Base-by-base conservation (phyloP, 2,113 vertebrate genomes). In the Perognathus longimembris region DNA sequence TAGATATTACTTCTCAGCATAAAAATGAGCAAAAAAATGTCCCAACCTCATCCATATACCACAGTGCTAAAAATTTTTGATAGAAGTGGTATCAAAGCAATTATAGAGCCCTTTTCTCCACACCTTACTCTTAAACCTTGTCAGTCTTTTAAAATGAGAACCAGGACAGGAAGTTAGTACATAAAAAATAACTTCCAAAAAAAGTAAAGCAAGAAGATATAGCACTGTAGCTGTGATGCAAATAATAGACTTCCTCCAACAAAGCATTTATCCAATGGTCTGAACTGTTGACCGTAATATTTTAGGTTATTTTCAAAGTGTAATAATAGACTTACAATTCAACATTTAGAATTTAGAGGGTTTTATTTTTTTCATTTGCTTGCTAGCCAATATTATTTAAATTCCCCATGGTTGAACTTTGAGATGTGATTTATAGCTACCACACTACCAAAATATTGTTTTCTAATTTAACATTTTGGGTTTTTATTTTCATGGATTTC, bases 161-260 rank as follows among this genome's bases (percentile, higher is more conserved):
- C 18, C 69, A 21, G 20, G 5, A 7, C 85, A 3, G 67, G 10
- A 1, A 4, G 36, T 11, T 59, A 57, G 42, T 21, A 75, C 57
- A 30, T 76, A 76, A 75, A 79, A 75, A 73, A 9, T 77, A 59
- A 73, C 57, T 92, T 93, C 79, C 83, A 92, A 57, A 86, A 92
- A 30, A 21, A 42, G 6, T 42, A 75, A 92, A 66, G 30, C 24
- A 54, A 82, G 18, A 66, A 45, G 71, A 34, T 95, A 34, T 95
- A 34, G 45, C 70, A 85, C 18, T 15, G 4, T 50, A 42, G 5
- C 59, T 89, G 38, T 88, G 84, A 78, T 75, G 36, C 6, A 28
- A 17, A 3, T 20, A 5, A 66, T 8, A 57, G 61, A 40, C 54
- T 92, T 73, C 57, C 32, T 83, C 54, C 54, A 59, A 38, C 57